Percentiles rank a stretch among this genome's conserved stretches.
phyloP scores from a whole-genome alignment of 92 coral and sea anemone species.

The Siderastrea radians region DNA sequence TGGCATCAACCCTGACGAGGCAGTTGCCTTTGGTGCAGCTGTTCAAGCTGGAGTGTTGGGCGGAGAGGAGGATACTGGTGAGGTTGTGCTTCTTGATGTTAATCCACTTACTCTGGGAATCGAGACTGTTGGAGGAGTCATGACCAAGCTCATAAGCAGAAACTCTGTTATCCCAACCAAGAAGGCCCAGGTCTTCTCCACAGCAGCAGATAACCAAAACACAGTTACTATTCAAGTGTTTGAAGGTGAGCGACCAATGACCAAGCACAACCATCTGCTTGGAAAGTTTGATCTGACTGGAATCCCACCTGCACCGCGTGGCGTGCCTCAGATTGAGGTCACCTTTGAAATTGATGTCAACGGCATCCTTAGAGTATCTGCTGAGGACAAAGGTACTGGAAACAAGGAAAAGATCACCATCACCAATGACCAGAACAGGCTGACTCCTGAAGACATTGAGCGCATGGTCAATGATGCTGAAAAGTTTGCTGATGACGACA shows the following conservation, averaged over 20 bases:
- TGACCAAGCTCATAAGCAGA: constrained; percentile 96
- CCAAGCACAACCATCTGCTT: constrained; percentile 94
- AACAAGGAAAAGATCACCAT: constrained; percentile 99
- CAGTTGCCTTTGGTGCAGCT: constrained; percentile 99
- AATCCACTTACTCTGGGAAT: constrained; percentile 98
- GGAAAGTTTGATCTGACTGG: constrained; percentile 98
- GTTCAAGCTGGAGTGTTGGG: constrained; percentile 99
- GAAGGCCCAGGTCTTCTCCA: constrained; percentile 98
- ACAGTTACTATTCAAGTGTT: constrained; percentile 98
- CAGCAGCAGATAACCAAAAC: constrained; percentile 99
- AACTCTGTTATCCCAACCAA: constrained; percentile 99
- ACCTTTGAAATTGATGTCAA: constrained; percentile 98
- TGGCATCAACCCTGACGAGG: constrained; percentile 99
- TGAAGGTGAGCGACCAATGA: constrained; percentile 99
- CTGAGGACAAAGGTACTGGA: constrained; percentile 99
- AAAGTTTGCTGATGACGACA: constrained; percentile 99
- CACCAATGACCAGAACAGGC: constrained; percentile 98
- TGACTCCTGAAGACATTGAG: constrained; percentile 98
- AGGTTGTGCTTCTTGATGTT: constrained; percentile 96
- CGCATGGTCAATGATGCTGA: constrained; percentile 99
- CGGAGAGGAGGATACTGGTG: constrained; percentile 99
- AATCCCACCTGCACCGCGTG: constrained; percentile 99
- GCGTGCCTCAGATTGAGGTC: constrained; percentile 98
- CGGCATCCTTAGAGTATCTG: constrained; percentile 98
- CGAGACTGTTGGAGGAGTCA: constrained; percentile 99